Conservation (phyloP, 2,113 vertebrate genomes). For the Pseudorhombus dupliciocellatus region DNA sequence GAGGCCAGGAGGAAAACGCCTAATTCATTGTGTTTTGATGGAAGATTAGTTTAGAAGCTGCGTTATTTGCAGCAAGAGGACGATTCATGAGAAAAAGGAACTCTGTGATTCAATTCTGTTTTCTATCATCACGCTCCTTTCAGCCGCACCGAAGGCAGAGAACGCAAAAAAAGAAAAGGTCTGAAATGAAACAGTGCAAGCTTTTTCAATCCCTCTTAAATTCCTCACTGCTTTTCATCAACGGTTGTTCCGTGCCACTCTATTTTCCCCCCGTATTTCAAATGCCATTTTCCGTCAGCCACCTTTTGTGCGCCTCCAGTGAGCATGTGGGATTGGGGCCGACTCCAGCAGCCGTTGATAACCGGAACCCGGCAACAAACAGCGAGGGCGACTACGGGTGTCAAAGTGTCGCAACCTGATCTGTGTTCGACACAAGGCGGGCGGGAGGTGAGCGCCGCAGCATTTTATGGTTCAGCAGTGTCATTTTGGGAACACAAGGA, state of each 20-base stretch:
- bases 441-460: constrained; percentile 56
- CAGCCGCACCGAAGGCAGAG: constrained; percentile 42
- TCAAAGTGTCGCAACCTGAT: constrained; percentile 50
- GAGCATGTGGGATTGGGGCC: constrained; percentile 32
- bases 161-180: constrained; percentile 19
- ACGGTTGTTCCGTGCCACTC: constrained; percentile 45
- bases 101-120: constrained; percentile 39
- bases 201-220: constrained; percentile 51
- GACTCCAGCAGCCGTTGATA: constrained; percentile 36
- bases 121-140: constrained; percentile 41
- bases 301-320: constrained; percentile 43
- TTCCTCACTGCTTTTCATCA: constrained; percentile 55
- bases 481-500: constrained; percentile 51
- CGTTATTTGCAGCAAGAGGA: constrained; percentile 28
- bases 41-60: constrained; percentile 34
- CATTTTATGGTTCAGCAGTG: constrained; percentile 63
- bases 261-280: constrained; percentile 37
- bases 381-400: constrained; percentile 34
- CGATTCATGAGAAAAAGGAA: constrained; percentile 37
- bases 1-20: constrained; percentile 21
- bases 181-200: constrained; percentile 58
- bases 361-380: constrained; percentile 43
- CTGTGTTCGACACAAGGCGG: constrained; percentile 59
- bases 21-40: constrained; percentile 26
- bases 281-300: constrained; percentile 53